Evolutionary conservation across 2,113 vertebrate genomes (phyloP).

Genomic region (Notechis scutatus): DNA sequence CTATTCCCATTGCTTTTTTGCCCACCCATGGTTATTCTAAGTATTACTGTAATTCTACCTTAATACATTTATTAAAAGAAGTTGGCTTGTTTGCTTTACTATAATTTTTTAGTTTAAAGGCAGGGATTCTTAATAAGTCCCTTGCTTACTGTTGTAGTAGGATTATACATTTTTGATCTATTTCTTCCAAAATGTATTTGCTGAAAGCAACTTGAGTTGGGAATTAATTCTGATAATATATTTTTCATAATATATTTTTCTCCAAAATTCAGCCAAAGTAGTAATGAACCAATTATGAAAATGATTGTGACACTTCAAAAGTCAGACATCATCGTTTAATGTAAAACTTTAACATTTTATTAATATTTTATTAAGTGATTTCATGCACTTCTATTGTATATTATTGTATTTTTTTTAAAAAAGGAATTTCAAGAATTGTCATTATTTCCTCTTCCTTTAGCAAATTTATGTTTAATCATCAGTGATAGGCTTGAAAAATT

Average conservation of each 20-base stretch:
- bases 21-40: not conserved
- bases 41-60: not conserved
- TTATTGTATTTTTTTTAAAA: not conserved
- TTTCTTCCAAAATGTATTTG: not conserved
- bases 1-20: not conserved
- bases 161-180: not conserved
- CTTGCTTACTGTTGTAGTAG: not conserved
- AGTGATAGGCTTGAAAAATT: slow-evolving; percentile 5
- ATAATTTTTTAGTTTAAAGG: not conserved
- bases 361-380: slow-evolving; percentile 10
- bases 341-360: not conserved
- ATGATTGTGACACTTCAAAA: not conserved
- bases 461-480: not conserved
- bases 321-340: not conserved
- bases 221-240: not conserved
- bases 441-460: slow-evolving; percentile 11
- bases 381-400: not conserved
- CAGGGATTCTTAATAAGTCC: not conserved
- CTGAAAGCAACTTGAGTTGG: not conserved
- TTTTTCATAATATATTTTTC: not conserved
- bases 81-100: not conserved
- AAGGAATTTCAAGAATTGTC: slow-evolving; percentile 14
- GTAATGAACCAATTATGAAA: not conserved
- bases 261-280: not conserved
- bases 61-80: not conserved